A percentile compares a stretch with the other conserved stretches of the same genome.
phyloP scores from a whole-genome alignment of 2,888 invertebrate genomes.

The Hipparchia semele region DNA sequence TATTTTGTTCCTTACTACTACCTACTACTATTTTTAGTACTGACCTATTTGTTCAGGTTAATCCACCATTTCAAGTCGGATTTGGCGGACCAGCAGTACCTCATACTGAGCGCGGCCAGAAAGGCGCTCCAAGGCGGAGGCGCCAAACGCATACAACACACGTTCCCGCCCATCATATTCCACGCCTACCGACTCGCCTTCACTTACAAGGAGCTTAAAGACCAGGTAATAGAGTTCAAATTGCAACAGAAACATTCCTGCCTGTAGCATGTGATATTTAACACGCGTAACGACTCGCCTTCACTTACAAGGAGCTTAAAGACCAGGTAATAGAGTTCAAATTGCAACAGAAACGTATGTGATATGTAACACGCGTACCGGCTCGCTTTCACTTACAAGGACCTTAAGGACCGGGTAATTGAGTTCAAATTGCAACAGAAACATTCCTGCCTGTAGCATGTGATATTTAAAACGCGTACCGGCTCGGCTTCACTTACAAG shows the following conservation, averaged over 20 bases:
- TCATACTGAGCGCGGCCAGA: slow-evolving; percentile 94
- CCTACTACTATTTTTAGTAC: too few relatives aligned
- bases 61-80: slow-evolving; percentile 93
- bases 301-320: slow-evolving; percentile 89
- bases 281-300: slow-evolving; percentile 94
- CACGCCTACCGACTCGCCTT: slow-evolving; percentile 95
- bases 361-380: slow-evolving; percentile 88
- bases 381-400: slow-evolving; percentile 92
- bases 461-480: slow-evolving; percentile 95
- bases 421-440: too few relatives aligned
- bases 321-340: slow-evolving; percentile 82
- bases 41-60: slow-evolving; percentile 72
- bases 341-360: too few relatives aligned
- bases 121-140: slow-evolving; percentile 97
- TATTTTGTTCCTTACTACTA: too few relatives aligned
- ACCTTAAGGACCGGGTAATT: slow-evolving; percentile 86
- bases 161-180: slow-evolving; percentile 97
- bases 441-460: slow-evolving; percentile 97
- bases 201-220: slow-evolving; percentile 89
- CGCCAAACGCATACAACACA: slow-evolving; percentile 92
- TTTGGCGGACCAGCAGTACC: slow-evolving; percentile 92
- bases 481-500: slow-evolving; percentile 93
- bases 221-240: slow-evolving; percentile 80
- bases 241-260: slow-evolving; percentile 72
- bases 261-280: slow-evolving; percentile 81